Percentiles rank a stretch among this genome's conserved stretches.
Conservation (phyloP, 2,888 invertebrate genomes). For the Drosophila kokeensis region DNA sequence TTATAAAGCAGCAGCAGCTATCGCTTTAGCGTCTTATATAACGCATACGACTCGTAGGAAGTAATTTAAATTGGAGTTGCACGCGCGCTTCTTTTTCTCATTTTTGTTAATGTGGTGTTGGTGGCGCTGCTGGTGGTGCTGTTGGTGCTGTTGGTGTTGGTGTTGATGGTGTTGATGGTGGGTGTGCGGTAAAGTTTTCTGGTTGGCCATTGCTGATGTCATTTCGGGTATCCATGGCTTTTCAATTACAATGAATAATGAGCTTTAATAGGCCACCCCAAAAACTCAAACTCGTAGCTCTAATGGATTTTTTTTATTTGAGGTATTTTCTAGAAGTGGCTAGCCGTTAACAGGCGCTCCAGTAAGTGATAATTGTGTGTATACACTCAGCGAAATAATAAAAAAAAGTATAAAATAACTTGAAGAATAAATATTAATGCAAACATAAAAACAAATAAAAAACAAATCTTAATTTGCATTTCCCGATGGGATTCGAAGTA, state of each 20-base stretch:
- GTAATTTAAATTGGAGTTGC: slow-evolving; percentile 69
- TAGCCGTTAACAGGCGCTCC: not conserved
- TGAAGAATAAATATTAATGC: not conserved
- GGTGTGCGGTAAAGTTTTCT: slow-evolving; percentile 21
- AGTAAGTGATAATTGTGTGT: slow-evolving; percentile 5
- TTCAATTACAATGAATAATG: slow-evolving; percentile 58
- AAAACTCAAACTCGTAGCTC: slow-evolving; percentile 4
- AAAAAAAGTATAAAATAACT: not conserved
- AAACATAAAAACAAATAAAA: not conserved
- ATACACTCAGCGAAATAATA: slow-evolving; percentile 5
- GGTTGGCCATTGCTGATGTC: slow-evolving; percentile 45
- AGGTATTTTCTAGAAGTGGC: not conserved
- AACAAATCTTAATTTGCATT: not conserved
- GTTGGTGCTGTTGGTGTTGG: not conserved
- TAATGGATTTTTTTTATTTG: slow-evolving; percentile 28
- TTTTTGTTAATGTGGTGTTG: slow-evolving; percentile 4
- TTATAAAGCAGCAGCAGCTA: slow-evolving; percentile 53
- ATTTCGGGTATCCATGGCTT: slow-evolving; percentile 48
- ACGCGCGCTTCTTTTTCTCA: slow-evolving; percentile 34
- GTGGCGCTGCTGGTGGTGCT: slow-evolving; percentile 3
- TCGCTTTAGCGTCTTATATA: slow-evolving; percentile 48
- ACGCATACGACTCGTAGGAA: slow-evolving; percentile 63
- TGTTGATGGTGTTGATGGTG: slow-evolving; percentile 13
- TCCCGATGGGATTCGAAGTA: too few species aligned
- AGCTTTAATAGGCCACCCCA: slow-evolving; percentile 43